These are phyloP conservation scores for Phyllotreta striolata DNA, from an alignment of 2,888 invertebrate species.

Conservation along the genomic window DNA sequence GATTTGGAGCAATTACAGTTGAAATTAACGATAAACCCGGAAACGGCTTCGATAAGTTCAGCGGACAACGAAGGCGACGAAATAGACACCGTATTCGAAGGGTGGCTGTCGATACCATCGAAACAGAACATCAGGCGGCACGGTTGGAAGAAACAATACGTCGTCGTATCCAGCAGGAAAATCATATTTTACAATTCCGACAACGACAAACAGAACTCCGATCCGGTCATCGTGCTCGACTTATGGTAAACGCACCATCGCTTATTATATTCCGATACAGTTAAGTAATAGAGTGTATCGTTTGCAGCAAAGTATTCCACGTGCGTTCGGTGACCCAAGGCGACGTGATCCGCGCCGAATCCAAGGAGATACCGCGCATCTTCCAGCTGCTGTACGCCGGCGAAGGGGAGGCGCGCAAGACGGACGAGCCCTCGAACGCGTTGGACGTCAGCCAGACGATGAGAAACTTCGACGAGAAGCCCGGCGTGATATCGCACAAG, in stretches of 20 bases:
- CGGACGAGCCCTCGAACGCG: constrained; percentile 67
- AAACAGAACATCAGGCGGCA: constrained; percentile 94
- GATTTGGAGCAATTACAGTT: constrained; percentile 93
- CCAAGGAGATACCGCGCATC: constrained; percentile 98
- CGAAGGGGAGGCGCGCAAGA: constrained; percentile 90
- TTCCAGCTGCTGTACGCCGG: constrained; percentile 97
- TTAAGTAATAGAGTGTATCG: constrained; percentile 28
- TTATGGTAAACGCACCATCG: constrained; percentile 76
- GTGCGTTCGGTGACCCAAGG: constrained; percentile 98
- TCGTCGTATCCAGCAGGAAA: constrained; percentile 95
- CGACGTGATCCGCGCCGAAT: constrained; percentile 98
- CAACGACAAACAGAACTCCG: constrained; percentile 91
- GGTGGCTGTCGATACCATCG: constrained; percentile 95
- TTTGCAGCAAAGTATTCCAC: constrained; percentile 93
- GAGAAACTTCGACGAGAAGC: constrained; percentile 63
- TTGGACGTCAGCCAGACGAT: constrained; percentile 64
- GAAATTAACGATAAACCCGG: constrained; percentile 81
- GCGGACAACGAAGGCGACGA: constrained; percentile 85
- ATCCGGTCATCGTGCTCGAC: constrained; percentile 94
- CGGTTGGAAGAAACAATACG: constrained; percentile 97
- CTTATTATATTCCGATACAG: too few relatives aligned
- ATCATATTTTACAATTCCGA: constrained; percentile 97
- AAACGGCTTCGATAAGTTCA: constrained; percentile 91
- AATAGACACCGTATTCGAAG: constrained; percentile 84
- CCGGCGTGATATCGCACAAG: constrained; percentile 67